These are phyloP conservation scores for Turdus rufiventris DNA, from an alignment of 2,113 vertebrate species.

Conservation along the genomic window DNA sequence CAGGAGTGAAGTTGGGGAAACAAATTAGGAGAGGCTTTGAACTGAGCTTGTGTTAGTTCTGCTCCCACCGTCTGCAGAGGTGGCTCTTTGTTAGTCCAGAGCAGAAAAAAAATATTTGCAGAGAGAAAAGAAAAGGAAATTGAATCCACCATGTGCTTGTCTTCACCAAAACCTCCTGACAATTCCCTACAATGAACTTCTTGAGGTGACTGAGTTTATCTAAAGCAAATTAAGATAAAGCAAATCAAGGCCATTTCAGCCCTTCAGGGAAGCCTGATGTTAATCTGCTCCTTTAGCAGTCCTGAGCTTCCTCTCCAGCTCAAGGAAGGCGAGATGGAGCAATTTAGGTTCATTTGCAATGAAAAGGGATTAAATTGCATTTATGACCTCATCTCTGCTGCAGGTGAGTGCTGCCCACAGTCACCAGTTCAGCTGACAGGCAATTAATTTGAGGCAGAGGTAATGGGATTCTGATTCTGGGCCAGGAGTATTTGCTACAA, in stretches of 20 bases:
- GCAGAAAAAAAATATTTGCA: neutral
- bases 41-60: neutral
- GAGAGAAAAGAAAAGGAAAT: neutral
- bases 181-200: neutral
- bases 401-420: neutral
- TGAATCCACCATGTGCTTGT: neutral
- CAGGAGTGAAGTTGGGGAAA: neutral
- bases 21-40: neutral
- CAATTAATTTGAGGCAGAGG: neutral
- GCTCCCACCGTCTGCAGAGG: neutral
- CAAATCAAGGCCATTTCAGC: neutral
- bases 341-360: neutral
- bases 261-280: neutral
- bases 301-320: neutral
- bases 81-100: neutral
- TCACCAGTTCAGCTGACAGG: neutral
- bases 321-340: neutral
- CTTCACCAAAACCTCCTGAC: neutral
- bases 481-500: neutral
- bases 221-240: conserved; percentile 6
- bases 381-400: neutral
- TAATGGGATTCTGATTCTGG: neutral
- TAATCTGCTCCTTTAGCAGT: neutral
- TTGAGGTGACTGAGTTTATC: neutral
- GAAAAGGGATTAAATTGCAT: neutral